Evolutionary conservation across 2,797 vertebrate genomes (phyloP).

Genomic region (Poeciliopsis infans): DNA sequence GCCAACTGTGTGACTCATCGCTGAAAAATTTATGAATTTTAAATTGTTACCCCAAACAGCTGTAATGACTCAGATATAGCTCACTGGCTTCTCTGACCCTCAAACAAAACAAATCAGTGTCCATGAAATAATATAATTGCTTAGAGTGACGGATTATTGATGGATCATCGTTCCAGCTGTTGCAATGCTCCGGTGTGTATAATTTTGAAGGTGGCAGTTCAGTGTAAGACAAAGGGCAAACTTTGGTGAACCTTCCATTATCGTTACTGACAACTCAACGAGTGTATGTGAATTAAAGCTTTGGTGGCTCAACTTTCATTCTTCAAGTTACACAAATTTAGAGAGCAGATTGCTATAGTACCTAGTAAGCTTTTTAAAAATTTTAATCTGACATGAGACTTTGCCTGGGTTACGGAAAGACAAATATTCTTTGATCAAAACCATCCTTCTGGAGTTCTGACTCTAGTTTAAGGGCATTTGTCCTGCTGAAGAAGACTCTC

Average conservation of each 20-base stretch:
- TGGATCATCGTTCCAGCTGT: slow-evolving; percentile 53
- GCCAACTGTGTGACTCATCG: slow-evolving; percentile 31
- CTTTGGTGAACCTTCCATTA: slow-evolving; percentile 43
- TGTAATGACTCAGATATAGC: slow-evolving; percentile 33
- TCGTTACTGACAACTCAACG: slow-evolving; percentile 1
- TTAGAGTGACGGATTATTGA: slow-evolving; percentile 35
- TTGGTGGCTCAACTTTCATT: slow-evolving; percentile 38
- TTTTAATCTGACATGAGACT: not conserved
- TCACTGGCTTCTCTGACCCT: slow-evolving; percentile 45
- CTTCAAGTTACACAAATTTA: slow-evolving; percentile 22
- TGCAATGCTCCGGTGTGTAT: slow-evolving; percentile 22
- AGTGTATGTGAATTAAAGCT: slow-evolving; percentile 23
- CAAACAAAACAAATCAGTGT: slow-evolving; percentile 44
- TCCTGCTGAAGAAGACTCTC: not conserved
- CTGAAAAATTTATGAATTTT: slow-evolving; percentile 51
- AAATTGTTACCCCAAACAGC: slow-evolving; percentile 16
- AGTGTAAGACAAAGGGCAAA: not conserved
- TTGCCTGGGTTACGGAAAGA: not conserved
- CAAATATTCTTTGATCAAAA: not conserved
- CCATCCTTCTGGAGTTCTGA: not conserved
- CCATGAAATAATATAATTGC: slow-evolving; percentile 34
- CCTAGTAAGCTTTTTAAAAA: not conserved
- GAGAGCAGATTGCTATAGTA: slow-evolving; percentile 30
- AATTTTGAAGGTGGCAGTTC: slow-evolving; percentile 39
- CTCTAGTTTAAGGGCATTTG: not conserved